Conservation (phyloP, 2,113 vertebrate genomes). For the Chiloscyllium plagiosum region DNA sequence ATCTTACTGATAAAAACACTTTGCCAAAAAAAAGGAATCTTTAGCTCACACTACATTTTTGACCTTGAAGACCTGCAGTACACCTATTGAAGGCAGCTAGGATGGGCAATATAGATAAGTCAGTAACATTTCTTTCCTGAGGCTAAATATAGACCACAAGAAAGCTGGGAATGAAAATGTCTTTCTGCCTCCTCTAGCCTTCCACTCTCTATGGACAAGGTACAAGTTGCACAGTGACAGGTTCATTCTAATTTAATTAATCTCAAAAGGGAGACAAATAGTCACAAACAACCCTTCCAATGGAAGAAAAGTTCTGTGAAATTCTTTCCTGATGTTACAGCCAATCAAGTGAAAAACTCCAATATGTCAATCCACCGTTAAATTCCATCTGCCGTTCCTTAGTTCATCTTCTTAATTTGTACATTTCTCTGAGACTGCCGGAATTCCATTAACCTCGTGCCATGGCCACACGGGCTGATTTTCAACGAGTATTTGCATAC, state of each 20-base stretch:
- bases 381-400: neutral
- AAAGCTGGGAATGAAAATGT: neutral
- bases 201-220: neutral
- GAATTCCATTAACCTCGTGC: neutral
- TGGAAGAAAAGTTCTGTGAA: neutral
- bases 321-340: neutral
- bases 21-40: too few relatives aligned
- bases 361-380: neutral
- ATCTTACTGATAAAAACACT: too few relatives aligned
- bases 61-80: neutral
- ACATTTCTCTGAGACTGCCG: neutral
- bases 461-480: neutral
- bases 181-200: neutral
- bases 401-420: neutral
- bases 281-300: neutral
- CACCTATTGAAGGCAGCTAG: neutral
- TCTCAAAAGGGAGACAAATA: neutral
- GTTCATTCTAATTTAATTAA: neutral
- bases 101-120: neutral
- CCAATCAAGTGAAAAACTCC: neutral
- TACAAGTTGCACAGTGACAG: neutral
- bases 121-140: neutral
- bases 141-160: neutral
- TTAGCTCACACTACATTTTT: neutral
- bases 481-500: neutral